These are phyloP conservation scores for Bombyx mandarina DNA, from an alignment of 1,140 invertebrate species.

Conservation along the genomic window DNA sequence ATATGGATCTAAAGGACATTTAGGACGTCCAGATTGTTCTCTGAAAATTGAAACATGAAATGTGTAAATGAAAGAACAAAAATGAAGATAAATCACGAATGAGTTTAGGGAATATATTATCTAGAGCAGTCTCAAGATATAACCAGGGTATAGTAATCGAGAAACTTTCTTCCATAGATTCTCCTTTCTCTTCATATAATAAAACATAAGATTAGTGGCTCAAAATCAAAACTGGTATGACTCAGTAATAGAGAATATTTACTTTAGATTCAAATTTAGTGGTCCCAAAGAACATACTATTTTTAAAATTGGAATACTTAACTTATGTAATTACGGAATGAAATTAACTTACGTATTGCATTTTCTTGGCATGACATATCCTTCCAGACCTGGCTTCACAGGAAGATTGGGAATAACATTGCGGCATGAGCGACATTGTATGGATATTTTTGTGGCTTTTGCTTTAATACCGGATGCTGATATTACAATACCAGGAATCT, in stretches of 20 bases:
- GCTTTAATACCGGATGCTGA: conserved; percentile 94
- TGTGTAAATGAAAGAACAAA: too few relatives aligned
- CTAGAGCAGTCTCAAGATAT: too few relatives aligned
- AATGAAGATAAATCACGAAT: too few relatives aligned
- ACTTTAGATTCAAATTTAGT: too few relatives aligned
- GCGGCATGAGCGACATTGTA: conserved; percentile 96
- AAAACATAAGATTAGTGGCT: too few relatives aligned
- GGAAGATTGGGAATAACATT: conserved; percentile 90
- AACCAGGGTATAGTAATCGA: too few relatives aligned
- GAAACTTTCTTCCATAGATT: too few relatives aligned
- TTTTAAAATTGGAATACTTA: not conserved
- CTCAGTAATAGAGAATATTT: too few relatives aligned
- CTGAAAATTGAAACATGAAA: conserved; percentile 63
- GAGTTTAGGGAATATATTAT: too few relatives aligned
- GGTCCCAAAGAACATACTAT: too few relatives aligned
- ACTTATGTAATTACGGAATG: not conserved
- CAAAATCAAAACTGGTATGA: too few relatives aligned
- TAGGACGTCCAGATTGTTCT: conserved; percentile 89
- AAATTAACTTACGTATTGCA: conserved; percentile 86
- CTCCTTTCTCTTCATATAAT: too few relatives aligned
- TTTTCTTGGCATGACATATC: conserved; percentile 95
- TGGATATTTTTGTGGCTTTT: conserved; percentile 94
- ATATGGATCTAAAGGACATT: conserved; percentile 98
- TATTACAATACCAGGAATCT: conserved; percentile 96
- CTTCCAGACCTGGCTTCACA: conserved; percentile 96